Evolutionary conservation across 1,140 invertebrate species (phyloP).

Genomic region (Heliconius nattereri): DNA sequence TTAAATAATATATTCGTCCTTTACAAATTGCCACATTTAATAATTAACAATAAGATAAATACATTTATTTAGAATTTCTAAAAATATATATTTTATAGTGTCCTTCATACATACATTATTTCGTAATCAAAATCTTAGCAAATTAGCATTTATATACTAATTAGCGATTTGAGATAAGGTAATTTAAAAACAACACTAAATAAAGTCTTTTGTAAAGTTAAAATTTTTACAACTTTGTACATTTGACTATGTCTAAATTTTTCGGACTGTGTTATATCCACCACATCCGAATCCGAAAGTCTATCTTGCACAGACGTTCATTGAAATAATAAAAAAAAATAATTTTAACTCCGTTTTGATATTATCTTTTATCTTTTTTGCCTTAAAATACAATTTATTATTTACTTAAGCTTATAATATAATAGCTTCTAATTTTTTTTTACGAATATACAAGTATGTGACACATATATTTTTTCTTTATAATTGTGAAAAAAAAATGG

Average conservation of each 20-base stretch:
- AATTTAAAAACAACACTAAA: too few relatives aligned
- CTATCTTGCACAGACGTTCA: not conserved
- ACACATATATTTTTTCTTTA: not conserved
- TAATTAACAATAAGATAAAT: not conserved
- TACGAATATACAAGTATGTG: too few relatives aligned
- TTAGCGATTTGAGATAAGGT: not conserved
- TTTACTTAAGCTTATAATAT: not conserved
- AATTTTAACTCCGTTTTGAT: not conserved
- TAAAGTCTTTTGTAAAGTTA: too few relatives aligned
- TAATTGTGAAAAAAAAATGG: not conserved
- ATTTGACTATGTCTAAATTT: too few relatives aligned
- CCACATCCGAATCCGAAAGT: not conserved
- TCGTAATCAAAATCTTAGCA: not conserved
- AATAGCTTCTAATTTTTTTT: too few relatives aligned
- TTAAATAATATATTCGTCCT: not conserved
- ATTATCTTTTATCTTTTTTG: not conserved
- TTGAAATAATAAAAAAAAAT: not conserved
- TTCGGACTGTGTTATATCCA: not conserved
- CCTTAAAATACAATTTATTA: not conserved
- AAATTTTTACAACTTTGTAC: too few relatives aligned
- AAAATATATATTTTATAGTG: too few relatives aligned
- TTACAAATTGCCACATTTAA: not conserved
- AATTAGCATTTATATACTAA: not conserved
- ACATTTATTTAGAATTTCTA: not conserved
- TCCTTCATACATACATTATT: not conserved